These are phyloP conservation scores for Lycaon pictus DNA, from an alignment of 2,113 vertebrate genomes.

Conservation along the genomic window DNA sequence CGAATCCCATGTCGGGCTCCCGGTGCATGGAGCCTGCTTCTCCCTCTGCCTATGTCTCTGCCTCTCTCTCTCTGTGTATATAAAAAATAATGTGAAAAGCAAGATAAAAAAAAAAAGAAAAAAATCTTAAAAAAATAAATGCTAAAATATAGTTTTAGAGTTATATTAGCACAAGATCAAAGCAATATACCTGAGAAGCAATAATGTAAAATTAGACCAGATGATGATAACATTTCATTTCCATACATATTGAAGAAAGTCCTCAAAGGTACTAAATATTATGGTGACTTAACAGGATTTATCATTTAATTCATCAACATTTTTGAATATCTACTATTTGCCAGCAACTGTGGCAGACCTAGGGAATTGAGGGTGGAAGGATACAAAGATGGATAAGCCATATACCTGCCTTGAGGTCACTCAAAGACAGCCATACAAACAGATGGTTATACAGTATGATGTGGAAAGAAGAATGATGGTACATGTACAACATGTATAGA, in stretches of 20 bases:
- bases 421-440: background rate
- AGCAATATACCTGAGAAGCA: background rate
- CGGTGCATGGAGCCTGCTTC: too few species aligned
- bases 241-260: background rate
- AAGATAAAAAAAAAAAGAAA: too few species aligned
- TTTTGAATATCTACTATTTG: background rate
- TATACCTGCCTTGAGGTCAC: background rate
- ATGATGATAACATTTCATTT: slow-evolving; percentile 2
- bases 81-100: too few species aligned
- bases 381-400: background rate
- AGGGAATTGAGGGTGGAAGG: background rate
- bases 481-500: background rate
- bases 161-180: background rate
- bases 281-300: background rate
- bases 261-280: background rate
- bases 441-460: background rate
- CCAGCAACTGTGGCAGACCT: background rate
- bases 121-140: too few species aligned
- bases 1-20: too few species aligned
- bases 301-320: background rate
- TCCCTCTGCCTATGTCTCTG: too few species aligned
- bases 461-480: background rate
- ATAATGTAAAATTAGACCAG: background rate
- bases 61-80: too few species aligned
- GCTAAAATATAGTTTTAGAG: background rate